Conservation (phyloP, 2,888 invertebrate genomes). For the Seira musarum region DNA sequence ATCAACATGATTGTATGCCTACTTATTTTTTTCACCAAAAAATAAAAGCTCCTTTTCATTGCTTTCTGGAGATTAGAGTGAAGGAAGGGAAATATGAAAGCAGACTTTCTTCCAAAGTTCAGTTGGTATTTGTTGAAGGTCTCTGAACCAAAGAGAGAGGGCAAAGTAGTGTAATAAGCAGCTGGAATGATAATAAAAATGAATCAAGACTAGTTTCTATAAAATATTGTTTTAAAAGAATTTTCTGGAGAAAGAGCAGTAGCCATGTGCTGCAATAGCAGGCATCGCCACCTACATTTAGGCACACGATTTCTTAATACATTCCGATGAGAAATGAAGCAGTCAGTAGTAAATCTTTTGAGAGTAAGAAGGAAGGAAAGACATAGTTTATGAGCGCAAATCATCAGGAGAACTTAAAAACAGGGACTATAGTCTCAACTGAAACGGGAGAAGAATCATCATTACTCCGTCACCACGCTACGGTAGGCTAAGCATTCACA, state of each 20-base stretch:
- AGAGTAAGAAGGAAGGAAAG: slow-evolving; percentile 24
- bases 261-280: neutral
- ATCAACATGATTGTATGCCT: too few relatives aligned
- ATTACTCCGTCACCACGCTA: neutral
- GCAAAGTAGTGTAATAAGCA: neutral
- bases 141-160: neutral
- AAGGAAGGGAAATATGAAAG: too few relatives aligned
- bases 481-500: neutral
- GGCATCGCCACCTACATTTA: neutral
- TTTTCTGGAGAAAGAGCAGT: neutral
- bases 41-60: too few relatives aligned
- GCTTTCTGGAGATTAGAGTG: too few relatives aligned
- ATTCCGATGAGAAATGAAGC: neutral
- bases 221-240: slow-evolving; percentile 1
- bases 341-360: slow-evolving; percentile 10
- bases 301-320: neutral
- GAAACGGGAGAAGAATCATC: slow-evolving; percentile 9
- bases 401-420: slow-evolving; percentile 32
- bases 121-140: too few relatives aligned
- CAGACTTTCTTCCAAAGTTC: too few relatives aligned
- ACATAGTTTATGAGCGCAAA: slow-evolving; percentile 48
- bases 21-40: too few relatives aligned
- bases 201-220: neutral
- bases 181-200: slow-evolving; percentile 1
- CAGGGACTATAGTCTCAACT: neutral